phyloP scores from a whole-genome alignment of 2,113 vertebrate genomes.

The Oryctolagus cuniculus region DNA sequence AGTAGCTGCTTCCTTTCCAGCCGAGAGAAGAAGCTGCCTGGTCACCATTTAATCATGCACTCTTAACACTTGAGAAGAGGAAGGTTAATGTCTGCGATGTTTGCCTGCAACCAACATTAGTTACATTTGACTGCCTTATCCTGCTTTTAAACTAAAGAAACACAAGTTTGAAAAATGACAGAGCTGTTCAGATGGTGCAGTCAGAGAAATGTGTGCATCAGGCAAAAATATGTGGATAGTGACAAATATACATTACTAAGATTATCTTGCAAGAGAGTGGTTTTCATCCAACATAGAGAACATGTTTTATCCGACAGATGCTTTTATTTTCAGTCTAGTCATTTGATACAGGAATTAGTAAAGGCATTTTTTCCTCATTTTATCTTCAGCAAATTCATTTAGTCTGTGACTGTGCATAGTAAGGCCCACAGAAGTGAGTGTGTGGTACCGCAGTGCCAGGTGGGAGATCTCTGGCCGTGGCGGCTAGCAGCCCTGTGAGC shows the following conservation, averaged over 20 bases:
- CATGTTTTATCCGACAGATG: constrained; percentile 69
- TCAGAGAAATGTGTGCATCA: constrained; percentile 44
- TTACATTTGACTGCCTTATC: constrained; percentile 74
- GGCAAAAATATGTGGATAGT: constrained; percentile 42
- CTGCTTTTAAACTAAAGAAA: constrained; percentile 66
- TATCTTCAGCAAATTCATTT: constrained; percentile 58
- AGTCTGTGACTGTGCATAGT: constrained; percentile 34
- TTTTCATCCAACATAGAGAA: constrained; percentile 75
- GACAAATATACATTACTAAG: constrained; percentile 42
- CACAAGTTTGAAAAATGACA: constrained; percentile 62
- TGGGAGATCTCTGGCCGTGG: neutral
- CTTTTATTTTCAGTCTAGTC: constrained; percentile 79
- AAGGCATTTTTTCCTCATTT: constrained; percentile 60
- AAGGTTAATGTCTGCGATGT: constrained; percentile 63
- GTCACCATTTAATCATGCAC: constrained; percentile 74
- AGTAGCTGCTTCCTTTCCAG: constrained; percentile 73
- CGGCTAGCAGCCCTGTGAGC: constrained; percentile 6
- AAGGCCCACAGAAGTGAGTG: constrained; percentile 20
- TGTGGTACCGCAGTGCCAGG: neutral
- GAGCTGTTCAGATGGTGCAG: constrained; percentile 32
- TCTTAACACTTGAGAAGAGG: constrained; percentile 76
- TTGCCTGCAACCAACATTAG: constrained; percentile 72
- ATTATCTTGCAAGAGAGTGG: constrained; percentile 65
- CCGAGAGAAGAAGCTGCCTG: constrained; percentile 72
- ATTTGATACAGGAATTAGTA: constrained; percentile 66